A percentile compares a stretch with the other conserved stretches of the same genome.
Conservation (phyloP, 2,888 invertebrate genomes). For the Eupithecia abbreviata region DNA sequence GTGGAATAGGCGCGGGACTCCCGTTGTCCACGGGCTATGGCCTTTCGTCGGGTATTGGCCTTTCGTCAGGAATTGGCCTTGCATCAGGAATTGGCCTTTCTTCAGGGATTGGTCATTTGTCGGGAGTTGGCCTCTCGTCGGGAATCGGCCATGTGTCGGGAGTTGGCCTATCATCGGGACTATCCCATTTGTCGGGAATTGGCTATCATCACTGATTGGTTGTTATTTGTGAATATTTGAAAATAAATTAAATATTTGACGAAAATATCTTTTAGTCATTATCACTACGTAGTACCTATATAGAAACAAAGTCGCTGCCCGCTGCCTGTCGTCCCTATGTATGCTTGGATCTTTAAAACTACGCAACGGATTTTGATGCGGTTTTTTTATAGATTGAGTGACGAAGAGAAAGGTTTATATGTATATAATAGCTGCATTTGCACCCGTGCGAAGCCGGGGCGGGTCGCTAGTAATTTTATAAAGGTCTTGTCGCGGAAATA, state of each 20-base stretch:
- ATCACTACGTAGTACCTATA: neutral
- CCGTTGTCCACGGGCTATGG: constrained; percentile 24
- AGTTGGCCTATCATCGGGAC: constrained; percentile 22
- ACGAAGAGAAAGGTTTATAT: too few species aligned
- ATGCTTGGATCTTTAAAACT: too few species aligned
- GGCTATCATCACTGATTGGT: constrained; percentile 31
- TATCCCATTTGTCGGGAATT: constrained; percentile 14
- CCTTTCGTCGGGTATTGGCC: constrained; percentile 19
- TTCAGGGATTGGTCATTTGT: constrained; percentile 8
- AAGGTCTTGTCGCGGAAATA: neutral
- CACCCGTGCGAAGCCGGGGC: too few species aligned
- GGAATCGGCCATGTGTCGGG: constrained; percentile 17
- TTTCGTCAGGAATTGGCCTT: constrained; percentile 20
- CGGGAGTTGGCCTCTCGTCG: constrained; percentile 22
- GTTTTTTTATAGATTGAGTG: too few species aligned
- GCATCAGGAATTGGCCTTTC: constrained; percentile 24
- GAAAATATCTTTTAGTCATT: constrained; percentile 13
- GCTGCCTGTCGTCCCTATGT: too few species aligned
- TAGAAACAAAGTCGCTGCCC: too few species aligned
- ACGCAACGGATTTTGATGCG: too few species aligned
- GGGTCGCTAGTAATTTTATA: neutral
- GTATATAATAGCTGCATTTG: too few species aligned
- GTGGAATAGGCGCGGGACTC: constrained; percentile 28
- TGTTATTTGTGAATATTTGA: neutral
- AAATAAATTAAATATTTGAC: constrained; percentile 21